These are phyloP conservation scores for Proisotoma minuta DNA, from an alignment of 2,888 invertebrate species.

Conservation along the genomic window DNA sequence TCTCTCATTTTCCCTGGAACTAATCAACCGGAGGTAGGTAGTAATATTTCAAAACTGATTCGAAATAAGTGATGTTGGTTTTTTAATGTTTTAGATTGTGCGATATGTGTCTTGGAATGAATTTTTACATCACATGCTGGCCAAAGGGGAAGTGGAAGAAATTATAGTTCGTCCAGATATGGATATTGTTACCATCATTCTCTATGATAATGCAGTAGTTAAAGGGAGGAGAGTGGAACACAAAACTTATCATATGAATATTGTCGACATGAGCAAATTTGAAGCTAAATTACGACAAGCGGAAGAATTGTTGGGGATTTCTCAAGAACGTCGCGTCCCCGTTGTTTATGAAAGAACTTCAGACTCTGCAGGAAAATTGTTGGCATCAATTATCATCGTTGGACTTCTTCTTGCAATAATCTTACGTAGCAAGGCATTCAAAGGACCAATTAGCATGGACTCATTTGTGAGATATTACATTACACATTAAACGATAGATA, in stretches of 20 bases:
- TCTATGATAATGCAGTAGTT: slow-evolving; percentile 78
- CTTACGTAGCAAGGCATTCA: slow-evolving; percentile 63
- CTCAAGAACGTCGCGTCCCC: slow-evolving; percentile 68
- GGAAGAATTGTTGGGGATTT: slow-evolving; percentile 74
- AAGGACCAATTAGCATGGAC: slow-evolving; percentile 64
- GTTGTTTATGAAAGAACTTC: slow-evolving; percentile 77
- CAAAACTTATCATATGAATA: slow-evolving; percentile 72
- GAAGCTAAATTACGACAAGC: slow-evolving; percentile 84
- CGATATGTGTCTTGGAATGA: slow-evolving; percentile 92
- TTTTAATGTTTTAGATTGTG: slow-evolving; percentile 55
- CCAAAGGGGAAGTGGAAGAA: slow-evolving; percentile 89
- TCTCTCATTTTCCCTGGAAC: slow-evolving; percentile 67
- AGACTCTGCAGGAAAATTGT: slow-evolving; percentile 65
- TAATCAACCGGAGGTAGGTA: slow-evolving; percentile 65
- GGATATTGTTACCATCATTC: slow-evolving; percentile 75
- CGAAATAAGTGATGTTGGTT: slow-evolving; percentile 1
- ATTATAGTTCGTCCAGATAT: slow-evolving; percentile 76
- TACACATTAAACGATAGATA: slow-evolving; percentile 1
- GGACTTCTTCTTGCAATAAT: slow-evolving; percentile 64
- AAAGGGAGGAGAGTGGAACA: slow-evolving; percentile 70
- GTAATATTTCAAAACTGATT: not conserved
- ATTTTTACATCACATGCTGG: slow-evolving; percentile 88
- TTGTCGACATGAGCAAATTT: slow-evolving; percentile 76
- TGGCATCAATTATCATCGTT: slow-evolving; percentile 65
- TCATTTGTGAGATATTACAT: slow-evolving; percentile 64